These are phyloP conservation scores for Xanthostigma xanthostigma DNA, from an alignment of 2,888 invertebrate genomes.

Conservation along the genomic window DNA sequence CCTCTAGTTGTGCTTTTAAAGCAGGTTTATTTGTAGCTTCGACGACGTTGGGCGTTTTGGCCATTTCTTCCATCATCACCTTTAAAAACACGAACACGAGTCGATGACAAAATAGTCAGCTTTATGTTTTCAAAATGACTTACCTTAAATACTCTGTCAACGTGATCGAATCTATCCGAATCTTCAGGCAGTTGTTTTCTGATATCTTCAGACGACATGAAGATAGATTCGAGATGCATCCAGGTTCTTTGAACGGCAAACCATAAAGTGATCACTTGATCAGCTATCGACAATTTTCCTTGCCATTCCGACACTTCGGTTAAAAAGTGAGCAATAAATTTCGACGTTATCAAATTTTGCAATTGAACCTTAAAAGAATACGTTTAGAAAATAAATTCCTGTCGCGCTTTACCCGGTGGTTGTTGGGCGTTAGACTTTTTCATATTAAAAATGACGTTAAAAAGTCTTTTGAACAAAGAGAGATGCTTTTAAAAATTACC, in stretches of 20 bases:
- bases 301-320: slow-evolving; percentile 93
- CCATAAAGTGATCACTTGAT: slow-evolving; percentile 85
- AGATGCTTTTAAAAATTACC: slow-evolving; percentile 30
- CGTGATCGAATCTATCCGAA: slow-evolving; percentile 79
- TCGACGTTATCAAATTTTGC: slow-evolving; percentile 92
- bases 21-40: slow-evolving; percentile 79
- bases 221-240: slow-evolving; percentile 94
- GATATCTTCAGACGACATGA: slow-evolving; percentile 96
- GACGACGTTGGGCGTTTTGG: slow-evolving; percentile 75
- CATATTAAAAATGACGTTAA: not conserved
- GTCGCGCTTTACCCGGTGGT: too few relatives aligned
- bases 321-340: slow-evolving; percentile 90
- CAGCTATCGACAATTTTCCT: slow-evolving; percentile 78
- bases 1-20: slow-evolving; percentile 63
- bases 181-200: slow-evolving; percentile 87
- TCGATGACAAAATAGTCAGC: not conserved
- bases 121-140: slow-evolving; percentile 5
- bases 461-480: not conserved
- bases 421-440: not conserved
- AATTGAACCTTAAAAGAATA: slow-evolving; percentile 55
- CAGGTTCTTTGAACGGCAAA: slow-evolving; percentile 95
- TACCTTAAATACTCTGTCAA: slow-evolving; percentile 81
- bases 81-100: slow-evolving; percentile 21
- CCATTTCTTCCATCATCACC: slow-evolving; percentile 59
- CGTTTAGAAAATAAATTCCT: slow-evolving; percentile 1